Evolutionary conservation across 2,113 vertebrate genomes (phyloP).

Genomic region (Serilophus lunatus): DNA sequence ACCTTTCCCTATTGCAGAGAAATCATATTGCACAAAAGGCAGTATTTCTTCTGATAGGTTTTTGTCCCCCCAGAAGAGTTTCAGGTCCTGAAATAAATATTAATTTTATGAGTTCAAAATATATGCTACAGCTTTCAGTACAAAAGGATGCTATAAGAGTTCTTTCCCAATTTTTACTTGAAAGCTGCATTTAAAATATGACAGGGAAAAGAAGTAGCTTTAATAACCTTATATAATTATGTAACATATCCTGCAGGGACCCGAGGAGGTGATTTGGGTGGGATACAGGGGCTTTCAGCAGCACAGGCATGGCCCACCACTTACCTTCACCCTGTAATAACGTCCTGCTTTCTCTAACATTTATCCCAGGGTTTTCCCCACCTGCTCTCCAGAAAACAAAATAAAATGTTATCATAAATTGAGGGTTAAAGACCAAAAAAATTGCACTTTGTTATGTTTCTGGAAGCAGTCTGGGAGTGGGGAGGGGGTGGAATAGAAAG

Average conservation of each 20-base stretch:
- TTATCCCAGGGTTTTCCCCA: background rate
- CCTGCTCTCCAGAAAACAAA: background rate
- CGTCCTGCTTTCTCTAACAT: background rate
- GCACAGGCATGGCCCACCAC: background rate
- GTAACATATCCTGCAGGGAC: background rate
- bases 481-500: background rate
- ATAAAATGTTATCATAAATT: background rate
- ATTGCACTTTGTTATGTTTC: background rate
- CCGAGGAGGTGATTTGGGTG: rapidly evolving
- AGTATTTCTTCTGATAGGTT: background rate
- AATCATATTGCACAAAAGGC: background rate
- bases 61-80: background rate
- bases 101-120: background rate
- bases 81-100: background rate
- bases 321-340: too few species aligned
- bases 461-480: background rate
- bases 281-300: background rate
- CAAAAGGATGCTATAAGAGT: background rate
- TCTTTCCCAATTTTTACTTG: background rate
- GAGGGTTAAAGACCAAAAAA: background rate
- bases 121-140: background rate
- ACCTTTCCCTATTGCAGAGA: background rate
- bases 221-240: background rate
- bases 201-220: background rate
- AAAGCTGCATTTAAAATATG: background rate